phyloP scores from a whole-genome alignment of 2,888 invertebrate species.

The Andrena fulva region DNA sequence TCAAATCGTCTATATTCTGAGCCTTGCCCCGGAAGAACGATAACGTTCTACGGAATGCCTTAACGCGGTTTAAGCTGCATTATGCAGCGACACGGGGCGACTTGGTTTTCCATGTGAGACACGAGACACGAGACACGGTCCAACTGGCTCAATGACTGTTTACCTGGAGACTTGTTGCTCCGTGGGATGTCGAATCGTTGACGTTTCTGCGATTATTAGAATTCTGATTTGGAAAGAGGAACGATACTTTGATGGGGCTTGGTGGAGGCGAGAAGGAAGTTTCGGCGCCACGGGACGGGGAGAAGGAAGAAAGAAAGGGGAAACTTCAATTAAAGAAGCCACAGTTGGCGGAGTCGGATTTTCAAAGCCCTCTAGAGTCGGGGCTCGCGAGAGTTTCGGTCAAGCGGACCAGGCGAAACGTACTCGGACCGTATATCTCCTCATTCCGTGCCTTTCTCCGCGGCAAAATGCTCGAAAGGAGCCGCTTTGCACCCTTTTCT shows the following conservation, averaged over 20 bases:
- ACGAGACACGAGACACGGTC: background rate
- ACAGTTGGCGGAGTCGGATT: background rate
- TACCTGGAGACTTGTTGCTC: slow-evolving; percentile 69
- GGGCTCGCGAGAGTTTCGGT: slow-evolving; percentile 12
- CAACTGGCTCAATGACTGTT: slow-evolving; percentile 39
- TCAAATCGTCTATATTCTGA: slow-evolving; percentile 20
- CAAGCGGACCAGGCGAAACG: slow-evolving; percentile 6
- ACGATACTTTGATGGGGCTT: background rate
- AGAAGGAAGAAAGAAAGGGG: background rate
- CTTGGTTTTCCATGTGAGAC: background rate
- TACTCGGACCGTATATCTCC: background rate
- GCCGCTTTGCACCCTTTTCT: slow-evolving; percentile 16
- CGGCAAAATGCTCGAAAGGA: slow-evolving; percentile 26
- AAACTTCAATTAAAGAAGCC: slow-evolving; percentile 1
- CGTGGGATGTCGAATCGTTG: slow-evolving; percentile 10
- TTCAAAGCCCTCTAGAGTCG: background rate
- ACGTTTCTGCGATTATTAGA: slow-evolving; percentile 31
- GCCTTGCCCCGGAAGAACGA: slow-evolving; percentile 12
- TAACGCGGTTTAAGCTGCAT: slow-evolving; percentile 21
- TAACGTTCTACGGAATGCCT: slow-evolving; percentile 16
- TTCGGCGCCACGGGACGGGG: background rate
- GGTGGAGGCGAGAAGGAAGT: background rate
- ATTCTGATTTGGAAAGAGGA: slow-evolving; percentile 1
- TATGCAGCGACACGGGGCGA: background rate
- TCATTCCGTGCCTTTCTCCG: background rate